These are phyloP conservation scores for Magallana angulata DNA, from an alignment of 1,140 invertebrate species.

Conservation along the genomic window DNA sequence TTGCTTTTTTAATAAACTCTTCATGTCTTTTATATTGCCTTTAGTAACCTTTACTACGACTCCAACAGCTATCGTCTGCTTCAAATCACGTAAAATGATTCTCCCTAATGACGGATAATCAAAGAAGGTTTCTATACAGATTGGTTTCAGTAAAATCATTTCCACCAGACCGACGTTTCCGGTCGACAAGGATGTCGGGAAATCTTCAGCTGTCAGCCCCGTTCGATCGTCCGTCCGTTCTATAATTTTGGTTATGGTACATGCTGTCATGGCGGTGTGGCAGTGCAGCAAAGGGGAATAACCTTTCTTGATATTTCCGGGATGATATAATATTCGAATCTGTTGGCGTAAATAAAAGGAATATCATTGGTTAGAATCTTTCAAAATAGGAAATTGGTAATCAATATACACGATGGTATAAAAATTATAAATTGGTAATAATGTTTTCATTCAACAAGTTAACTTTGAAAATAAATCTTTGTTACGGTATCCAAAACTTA, in stretches of 20 bases:
- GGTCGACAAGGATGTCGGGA: conserved; percentile 89
- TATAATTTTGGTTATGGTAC: conserved; percentile 98
- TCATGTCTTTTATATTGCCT: conserved; percentile 25
- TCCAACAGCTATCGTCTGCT: conserved; percentile 98
- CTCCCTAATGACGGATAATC: conserved; percentile 98
- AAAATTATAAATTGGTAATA: no score
- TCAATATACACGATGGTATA: no score
- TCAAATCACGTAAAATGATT: conserved; percentile 99
- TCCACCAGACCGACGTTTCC: conserved; percentile 94
- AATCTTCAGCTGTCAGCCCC: conserved; percentile 82
- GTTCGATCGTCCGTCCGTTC: conserved; percentile 98
- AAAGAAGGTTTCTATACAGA: conserved; percentile 98
- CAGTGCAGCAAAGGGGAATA: conserved; percentile 98
- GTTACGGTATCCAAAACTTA: no score
- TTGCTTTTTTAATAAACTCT: conserved; percentile 24
- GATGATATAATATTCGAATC: conserved; percentile 97
- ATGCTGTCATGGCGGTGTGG: conserved; percentile 98
- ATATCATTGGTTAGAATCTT: neutral
- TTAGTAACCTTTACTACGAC: conserved; percentile 84
- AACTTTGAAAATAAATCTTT: no score
- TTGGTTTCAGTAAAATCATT: conserved; percentile 94
- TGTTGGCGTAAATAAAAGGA: conserved; percentile 71
- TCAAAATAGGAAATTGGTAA: no score
- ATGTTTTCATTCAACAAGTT: no score
- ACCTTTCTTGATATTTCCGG: conserved; percentile 96